phyloP scores from a whole-genome alignment of 2,797 vertebrate genomes.

The Tachyglossus aculeatus region DNA sequence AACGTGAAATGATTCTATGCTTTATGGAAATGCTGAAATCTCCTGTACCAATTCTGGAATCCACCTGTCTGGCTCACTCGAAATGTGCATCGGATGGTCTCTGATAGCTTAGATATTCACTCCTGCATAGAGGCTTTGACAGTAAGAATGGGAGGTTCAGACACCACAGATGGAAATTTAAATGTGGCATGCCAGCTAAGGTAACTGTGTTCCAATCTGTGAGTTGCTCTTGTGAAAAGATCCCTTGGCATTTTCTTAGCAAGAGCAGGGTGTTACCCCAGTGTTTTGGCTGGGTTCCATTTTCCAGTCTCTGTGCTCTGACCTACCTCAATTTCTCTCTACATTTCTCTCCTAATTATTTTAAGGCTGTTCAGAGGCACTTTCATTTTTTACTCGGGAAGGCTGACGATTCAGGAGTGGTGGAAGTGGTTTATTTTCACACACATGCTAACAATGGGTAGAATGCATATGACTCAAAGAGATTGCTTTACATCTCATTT shows the following conservation, averaged over 20 bases:
- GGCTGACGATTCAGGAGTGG: neutral
- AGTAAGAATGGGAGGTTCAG: conserved; percentile 65
- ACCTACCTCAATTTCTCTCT: conserved; percentile 27
- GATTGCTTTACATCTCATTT: no score
- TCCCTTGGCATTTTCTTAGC: conserved; percentile 66
- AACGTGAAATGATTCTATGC: neutral
- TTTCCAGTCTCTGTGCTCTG: conserved; percentile 42
- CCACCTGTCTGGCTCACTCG: neutral
- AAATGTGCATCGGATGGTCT: neutral
- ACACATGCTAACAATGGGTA: no score
- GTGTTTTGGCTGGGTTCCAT: conserved; percentile 48
- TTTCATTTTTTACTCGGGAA: neutral
- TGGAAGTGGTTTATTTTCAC: neutral
- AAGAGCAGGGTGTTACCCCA: conserved; percentile 51
- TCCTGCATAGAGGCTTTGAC: conserved; percentile 36
- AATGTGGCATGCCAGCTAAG: conserved; percentile 74
- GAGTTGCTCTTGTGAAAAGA: conserved; percentile 64
- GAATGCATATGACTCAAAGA: no score
- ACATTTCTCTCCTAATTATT: conserved; percentile 33
- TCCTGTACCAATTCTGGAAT: conserved; percentile 3
- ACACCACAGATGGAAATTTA: conserved; percentile 72
- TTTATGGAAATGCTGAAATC: neutral
- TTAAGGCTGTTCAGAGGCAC: conserved; percentile 7
- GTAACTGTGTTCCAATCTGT: conserved; percentile 66
- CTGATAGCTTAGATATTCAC: conserved; percentile 44